Evolutionary conservation across 2,113 vertebrate species (phyloP).

Genomic region (Calyptommatus sinebrachiatus): DNA sequence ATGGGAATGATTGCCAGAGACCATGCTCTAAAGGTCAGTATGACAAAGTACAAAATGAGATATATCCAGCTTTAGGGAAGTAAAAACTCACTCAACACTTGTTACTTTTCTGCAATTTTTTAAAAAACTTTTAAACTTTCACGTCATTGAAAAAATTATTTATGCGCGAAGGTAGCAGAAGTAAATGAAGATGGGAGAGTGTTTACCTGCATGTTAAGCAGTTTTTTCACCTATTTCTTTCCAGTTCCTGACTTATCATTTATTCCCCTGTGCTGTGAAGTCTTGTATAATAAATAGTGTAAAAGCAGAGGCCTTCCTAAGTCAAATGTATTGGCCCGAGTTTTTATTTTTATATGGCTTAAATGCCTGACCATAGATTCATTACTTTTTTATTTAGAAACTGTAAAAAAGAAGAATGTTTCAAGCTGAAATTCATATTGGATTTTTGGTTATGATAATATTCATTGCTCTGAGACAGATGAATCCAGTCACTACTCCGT

Average conservation of each 20-base stretch:
- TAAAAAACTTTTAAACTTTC: slow-evolving; percentile 39
- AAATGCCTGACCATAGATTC: slow-evolving; percentile 24
- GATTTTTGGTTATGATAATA: slow-evolving; percentile 45
- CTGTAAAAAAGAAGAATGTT: slow-evolving; percentile 28
- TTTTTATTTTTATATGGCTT: slow-evolving; percentile 28
- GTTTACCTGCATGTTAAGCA: slow-evolving; percentile 49
- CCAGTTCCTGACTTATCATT: slow-evolving; percentile 43
- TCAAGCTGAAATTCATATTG: slow-evolving; percentile 5
- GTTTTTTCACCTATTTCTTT: slow-evolving; percentile 54
- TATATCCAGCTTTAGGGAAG: slow-evolving; percentile 54
- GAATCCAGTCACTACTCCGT: slow-evolving; percentile 29
- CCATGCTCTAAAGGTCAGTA: too few relatives aligned
- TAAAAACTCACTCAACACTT: slow-evolving; percentile 55
- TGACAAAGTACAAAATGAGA: slow-evolving; percentile 36
- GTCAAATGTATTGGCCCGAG: slow-evolving; percentile 28
- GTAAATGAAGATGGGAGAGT: slow-evolving; percentile 48
- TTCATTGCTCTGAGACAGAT: not conserved
- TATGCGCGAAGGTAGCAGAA: slow-evolving; percentile 28
- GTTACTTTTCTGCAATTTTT: not conserved
- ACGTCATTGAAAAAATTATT: slow-evolving; percentile 51
- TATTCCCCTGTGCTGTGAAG: slow-evolving; percentile 46
- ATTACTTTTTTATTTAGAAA: slow-evolving; percentile 55
- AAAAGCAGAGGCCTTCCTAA: slow-evolving; percentile 39
- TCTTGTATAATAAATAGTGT: slow-evolving; percentile 49
- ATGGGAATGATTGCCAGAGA: too few relatives aligned